Base-by-base conservation (phyloP, 1,140 invertebrate genomes). In the Centruroides sculpturatus region DNA sequence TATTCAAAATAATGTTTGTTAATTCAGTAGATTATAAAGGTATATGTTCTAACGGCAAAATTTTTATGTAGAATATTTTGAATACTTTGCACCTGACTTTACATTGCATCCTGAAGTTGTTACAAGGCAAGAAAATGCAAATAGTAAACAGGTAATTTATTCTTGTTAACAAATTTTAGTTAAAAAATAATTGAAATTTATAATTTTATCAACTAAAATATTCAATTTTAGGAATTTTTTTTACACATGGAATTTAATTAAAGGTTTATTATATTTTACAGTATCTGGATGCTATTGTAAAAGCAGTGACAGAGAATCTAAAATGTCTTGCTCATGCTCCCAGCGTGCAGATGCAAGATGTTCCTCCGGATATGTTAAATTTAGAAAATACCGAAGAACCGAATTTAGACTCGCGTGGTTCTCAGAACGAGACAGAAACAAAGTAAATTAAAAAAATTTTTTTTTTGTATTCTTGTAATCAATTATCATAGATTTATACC, bases 11-110 rank as follows among this genome's bases (percentile, higher is more conserved):
- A n/a, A 41, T 0, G 8, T 41, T 41, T 6, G 41, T 41, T 41
- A 41, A 0, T 41, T 6, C 41, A 41, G 41, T 41, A 41, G 41
- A 41, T 5, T 41, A 41, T 41, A 6, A 6, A 41, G 8, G 3
- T 6, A 41, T 41, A 8, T 41, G 8, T 6, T 69, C 12, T 54
- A 36, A 56, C 47, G 56, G 51, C 47, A 35, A 56, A 36, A 51
- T 53, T 50, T 58, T 69, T 13, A 67, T 69, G 49, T 65, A 8
- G 92, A 96, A 72, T 98, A 97, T 71, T 80, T 93, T 47, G 92
- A 96, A 70, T 96, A 92, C 70, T 98, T 98, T 72, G 89, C 87
- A 35, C 92, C 93, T 0, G 92, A 98, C 73, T 96, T 95, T 69
- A 89, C 87, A 3, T 73, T 98, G 5, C 89, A 95, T 77, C 90